These are phyloP conservation scores for Aurelia sp. DNA, from an alignment of 30 jellyfish, hydroid and myxozoan species.

Conservation along the genomic window DNA sequence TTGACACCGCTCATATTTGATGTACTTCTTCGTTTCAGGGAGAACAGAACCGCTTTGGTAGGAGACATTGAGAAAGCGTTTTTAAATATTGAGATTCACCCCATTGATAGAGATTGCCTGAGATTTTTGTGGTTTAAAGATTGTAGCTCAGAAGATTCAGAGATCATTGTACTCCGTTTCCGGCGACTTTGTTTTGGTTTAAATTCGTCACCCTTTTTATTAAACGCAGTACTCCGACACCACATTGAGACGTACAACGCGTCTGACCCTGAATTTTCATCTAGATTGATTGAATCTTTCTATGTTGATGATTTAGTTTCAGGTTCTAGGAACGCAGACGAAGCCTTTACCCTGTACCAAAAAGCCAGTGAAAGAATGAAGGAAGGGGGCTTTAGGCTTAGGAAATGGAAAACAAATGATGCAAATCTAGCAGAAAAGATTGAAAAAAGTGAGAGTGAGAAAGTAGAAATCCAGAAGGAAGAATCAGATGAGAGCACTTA, in stretches of 20 bases:
- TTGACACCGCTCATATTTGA: constrained; percentile 34
- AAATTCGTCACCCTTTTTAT: constrained; percentile 5
- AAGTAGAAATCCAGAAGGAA: background rate
- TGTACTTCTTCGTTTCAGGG: constrained; percentile 36
- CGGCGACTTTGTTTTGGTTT: constrained; percentile 2
- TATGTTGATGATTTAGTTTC: constrained; percentile 34
- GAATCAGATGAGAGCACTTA: background rate
- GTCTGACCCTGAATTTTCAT: constrained; percentile 21
- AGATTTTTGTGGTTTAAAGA: constrained; percentile 52
- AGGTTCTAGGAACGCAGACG: constrained; percentile 22
- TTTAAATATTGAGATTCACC: constrained; percentile 33
- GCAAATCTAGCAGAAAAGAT: background rate
- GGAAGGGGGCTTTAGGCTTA: constrained; percentile 37
- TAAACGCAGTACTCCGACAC: constrained; percentile 25
- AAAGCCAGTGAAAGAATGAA: constrained; percentile 32
- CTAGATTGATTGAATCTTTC: background rate
- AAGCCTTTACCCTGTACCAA: constrained; percentile 22
- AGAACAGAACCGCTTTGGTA: background rate
- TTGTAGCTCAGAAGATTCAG: background rate
- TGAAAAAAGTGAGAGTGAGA: background rate
- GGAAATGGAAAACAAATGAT: constrained; percentile 34
- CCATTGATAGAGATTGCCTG: constrained; percentile 56
- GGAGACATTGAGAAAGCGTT: constrained; percentile 54
- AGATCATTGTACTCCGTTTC: constrained; percentile 9
- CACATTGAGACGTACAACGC: constrained; percentile 18